Evolutionary conservation across 2,888 invertebrate genomes (phyloP), one percentile per base, ranked within the genome.

Genomic region (Amiota mariae): DNA sequence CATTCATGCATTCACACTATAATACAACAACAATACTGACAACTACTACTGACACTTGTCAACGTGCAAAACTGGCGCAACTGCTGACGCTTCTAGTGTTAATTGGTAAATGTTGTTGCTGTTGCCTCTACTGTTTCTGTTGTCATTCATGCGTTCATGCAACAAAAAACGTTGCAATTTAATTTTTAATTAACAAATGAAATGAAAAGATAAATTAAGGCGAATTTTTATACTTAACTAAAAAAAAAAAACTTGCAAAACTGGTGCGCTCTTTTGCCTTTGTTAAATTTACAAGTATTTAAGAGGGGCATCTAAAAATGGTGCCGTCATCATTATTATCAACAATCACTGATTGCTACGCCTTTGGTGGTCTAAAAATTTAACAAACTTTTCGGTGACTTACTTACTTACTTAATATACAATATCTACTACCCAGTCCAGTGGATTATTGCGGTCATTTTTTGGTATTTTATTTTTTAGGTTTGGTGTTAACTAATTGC

Each of bases 161-260:
- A 63, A 63, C 63, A 63, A 46, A 24, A 12, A 46, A 13, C 63
- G 63, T 63, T 63, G 63, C 36, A 74, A 74, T 72, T 74, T 63
- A 72, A 51, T 63, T 72, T 68, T 74, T 72, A 74, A 74, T 74
- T 74, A 74, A 70, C 72, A 74, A 74, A 72, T 36, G 64, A 11
- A 47, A 61, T 61, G 49, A 13, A 57, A 63, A 72, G 49, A 36
- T 36, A 36, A 36, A 51, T 51, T 51, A 51, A 51, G 54, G n/a
- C 54, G n/a, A 51, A 15, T 59, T 20, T 15, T 11, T 20, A 36
- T 36, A 36, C 36, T 36, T 6, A 6, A 36, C 36, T 36, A 36
- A 36, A 36, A 36, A 36, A 18, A 36, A 36, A 36, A 36, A 36
- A 18, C 36, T 63, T 63, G 63, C 63, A 18, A 63, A 63, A 63